phyloP scores from a whole-genome alignment of 2,113 vertebrate genomes.

The Sinocyclocheilus grahami region DNA sequence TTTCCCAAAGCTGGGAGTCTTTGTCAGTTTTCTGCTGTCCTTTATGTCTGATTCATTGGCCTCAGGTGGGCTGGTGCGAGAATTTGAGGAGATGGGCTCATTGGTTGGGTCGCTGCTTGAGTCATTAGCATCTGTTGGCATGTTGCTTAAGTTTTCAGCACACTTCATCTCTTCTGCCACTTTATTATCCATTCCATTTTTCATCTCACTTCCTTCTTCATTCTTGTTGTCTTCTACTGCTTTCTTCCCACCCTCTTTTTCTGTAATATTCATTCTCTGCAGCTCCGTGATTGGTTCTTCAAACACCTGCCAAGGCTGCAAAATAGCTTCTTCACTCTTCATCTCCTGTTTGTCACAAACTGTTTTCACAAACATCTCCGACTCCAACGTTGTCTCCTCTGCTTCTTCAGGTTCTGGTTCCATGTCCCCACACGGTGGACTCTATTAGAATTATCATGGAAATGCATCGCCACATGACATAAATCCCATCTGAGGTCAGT shows the following conservation, averaged over 20 bases:
- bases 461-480: conserved; percentile 44
- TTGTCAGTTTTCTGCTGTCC: conserved; percentile 62
- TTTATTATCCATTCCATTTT: conserved; percentile 5
- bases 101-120: neutral
- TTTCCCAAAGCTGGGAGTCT: conserved; percentile 76
- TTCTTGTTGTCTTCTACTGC: neutral
- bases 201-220: neutral
- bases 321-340: conserved; percentile 31
- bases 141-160: conserved; percentile 2
- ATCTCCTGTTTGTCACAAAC: conserved; percentile 20
- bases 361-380: conserved; percentile 19
- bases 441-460: conserved; percentile 58
- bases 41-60: conserved; percentile 29
- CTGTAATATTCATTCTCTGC: neutral
- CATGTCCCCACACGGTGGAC: conserved; percentile 63
- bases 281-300: conserved; percentile 44
- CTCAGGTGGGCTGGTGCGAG: conserved; percentile 24
- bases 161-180: neutral
- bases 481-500: conserved; percentile 52
- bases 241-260: conserved; percentile 1
- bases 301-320: conserved; percentile 16
- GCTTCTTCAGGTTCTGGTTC: conserved; percentile 62
- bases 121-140: neutral
- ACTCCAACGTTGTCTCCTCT: conserved; percentile 40
- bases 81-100: conserved; percentile 37